Percentiles rank a stretch among this genome's conserved stretches.
Conservation (phyloP, 2,797 vertebrate species). For the Molossus molossus region DNA sequence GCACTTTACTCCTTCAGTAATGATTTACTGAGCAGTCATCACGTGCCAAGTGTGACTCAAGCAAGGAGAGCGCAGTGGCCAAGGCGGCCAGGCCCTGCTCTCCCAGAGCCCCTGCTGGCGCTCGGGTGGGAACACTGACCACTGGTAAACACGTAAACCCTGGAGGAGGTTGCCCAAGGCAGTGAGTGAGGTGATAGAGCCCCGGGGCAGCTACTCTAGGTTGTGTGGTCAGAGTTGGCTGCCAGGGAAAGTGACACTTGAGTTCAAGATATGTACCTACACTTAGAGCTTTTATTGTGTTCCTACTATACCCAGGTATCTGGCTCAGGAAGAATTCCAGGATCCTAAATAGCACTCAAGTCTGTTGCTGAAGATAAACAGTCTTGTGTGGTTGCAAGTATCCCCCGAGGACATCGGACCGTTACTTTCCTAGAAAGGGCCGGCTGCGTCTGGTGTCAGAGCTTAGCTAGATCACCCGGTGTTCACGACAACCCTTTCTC, state of each 20-base stretch:
- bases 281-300: neutral
- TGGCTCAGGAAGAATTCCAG: slow-evolving; percentile 52
- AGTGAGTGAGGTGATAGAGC: neutral
- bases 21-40: slow-evolving; percentile 48
- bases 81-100: neutral
- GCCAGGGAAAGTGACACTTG: slow-evolving; percentile 7
- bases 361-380: slow-evolving; percentile 29
- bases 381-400: neutral
- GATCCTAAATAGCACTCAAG: neutral
- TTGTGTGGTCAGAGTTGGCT: neutral
- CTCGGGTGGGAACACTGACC: neutral
- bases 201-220: neutral
- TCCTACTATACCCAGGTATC: neutral
- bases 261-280: neutral
- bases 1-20: neutral
- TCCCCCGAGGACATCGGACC: neutral
- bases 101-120: neutral
- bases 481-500: neutral
- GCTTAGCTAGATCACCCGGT: neutral
- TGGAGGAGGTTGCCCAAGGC: neutral
- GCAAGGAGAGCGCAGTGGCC: neutral
- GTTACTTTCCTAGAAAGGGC: slow-evolving; percentile 48
- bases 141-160: neutral
- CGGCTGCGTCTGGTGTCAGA: neutral
- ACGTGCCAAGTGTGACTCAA: neutral